Base-by-base conservation (phyloP, 2,797 vertebrate species). In the Eutrigla gurnardus region DNA sequence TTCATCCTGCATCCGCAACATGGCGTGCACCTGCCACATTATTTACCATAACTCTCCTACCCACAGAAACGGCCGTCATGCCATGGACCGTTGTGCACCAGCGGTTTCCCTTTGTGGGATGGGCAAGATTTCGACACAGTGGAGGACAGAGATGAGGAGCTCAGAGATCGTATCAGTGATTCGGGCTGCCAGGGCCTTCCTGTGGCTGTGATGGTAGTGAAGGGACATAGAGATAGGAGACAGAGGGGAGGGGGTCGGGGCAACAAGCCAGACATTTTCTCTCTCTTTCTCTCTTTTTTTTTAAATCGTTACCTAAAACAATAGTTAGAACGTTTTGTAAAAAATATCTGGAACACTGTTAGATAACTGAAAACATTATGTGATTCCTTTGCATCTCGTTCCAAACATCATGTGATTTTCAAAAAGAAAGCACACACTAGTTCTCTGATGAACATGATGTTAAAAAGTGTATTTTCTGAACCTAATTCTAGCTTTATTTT, bases 21-120 rank as follows among this genome's bases (percentile, higher is more conserved):
- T 1, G 59, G 33, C 7, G 33, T 74, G 80, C 84, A 79, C 61
- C 86, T 80, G 83, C 70, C 76, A 81, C 79, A 49, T 81, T 65
- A 80, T 77, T 89, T 86, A 86, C 83, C 77, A 81, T 68, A 83
- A 88, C 68, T 64, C 59, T 73, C 71, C 92, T 87, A 87, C 77
- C 90, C 94, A 94, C 94, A 93, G 88, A 92, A 94, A 92, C 91
- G 85, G 91, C 92, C 85, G 65, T 83, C 84, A 80, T 69, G 82
- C 73, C 81, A 61, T 87, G 90, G 92, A 88, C 90, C 89, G 89
- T 93, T 93, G 89, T 91, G 42, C 88, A 91, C 90, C 82, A 89
- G 91, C 88, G 88, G 91, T 92, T 93, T 93, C 93, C 93, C 86
- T 92, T 89, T 91, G 91, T 90, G 93, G 93, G 94, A 95, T 88